Evolutionary conservation across 2,113 vertebrate species (phyloP).

Genomic region (Apaloderma vittatum): DNA sequence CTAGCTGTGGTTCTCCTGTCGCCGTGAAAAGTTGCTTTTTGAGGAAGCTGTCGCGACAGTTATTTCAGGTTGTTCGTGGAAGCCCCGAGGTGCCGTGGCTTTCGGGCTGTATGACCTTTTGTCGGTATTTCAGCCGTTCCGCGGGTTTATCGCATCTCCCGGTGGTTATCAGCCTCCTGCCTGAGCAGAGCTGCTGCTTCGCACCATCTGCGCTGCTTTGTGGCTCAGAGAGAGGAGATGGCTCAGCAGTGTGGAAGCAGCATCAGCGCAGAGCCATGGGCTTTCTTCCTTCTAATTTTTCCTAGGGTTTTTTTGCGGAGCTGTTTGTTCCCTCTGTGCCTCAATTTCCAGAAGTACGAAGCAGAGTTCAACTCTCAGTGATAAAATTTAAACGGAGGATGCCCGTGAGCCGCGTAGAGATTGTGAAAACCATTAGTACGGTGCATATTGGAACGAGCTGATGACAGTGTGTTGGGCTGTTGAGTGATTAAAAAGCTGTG

Average conservation of each 20-base stretch:
- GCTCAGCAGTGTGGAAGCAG: not conserved
- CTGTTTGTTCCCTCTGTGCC: not conserved
- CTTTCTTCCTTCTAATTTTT: not conserved
- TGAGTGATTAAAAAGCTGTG: constrained; percentile 44
- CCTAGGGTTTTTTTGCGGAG: fast-evolving
- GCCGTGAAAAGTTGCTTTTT: not conserved
- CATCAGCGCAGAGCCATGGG: not conserved
- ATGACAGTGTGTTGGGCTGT: not conserved
- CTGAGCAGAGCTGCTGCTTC: not conserved
- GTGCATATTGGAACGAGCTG: not conserved
- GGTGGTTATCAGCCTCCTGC: constrained; percentile 17
- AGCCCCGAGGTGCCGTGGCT: not conserved
- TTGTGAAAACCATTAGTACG: constrained; percentile 41
- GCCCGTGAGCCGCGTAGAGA: not conserved
- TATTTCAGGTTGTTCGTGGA: not conserved
- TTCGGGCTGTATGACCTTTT: not conserved
- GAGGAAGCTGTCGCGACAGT: not conserved
- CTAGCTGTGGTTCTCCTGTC: not conserved
- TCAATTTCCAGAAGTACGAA: not conserved
- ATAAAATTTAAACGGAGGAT: not conserved
- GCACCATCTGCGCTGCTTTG: not conserved
- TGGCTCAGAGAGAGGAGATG: not conserved
- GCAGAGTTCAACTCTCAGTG: not conserved
- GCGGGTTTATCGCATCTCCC: not conserved
- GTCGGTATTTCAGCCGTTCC: constrained; percentile 18